These are phyloP conservation scores for Pandemis heparana DNA, from an alignment of 2,888 invertebrate species.

Conservation along the genomic window DNA sequence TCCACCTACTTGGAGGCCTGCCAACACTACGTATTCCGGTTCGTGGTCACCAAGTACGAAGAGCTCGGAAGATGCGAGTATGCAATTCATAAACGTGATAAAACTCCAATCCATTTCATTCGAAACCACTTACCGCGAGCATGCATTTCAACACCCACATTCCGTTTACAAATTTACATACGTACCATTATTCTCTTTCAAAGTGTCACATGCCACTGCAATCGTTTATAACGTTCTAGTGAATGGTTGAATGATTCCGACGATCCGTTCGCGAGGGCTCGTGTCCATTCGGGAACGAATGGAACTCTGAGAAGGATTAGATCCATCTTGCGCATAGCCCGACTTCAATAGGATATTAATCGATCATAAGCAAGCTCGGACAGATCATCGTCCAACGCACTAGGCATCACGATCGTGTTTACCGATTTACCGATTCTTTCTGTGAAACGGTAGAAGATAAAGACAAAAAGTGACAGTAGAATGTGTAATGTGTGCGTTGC, in stretches of 20 bases:
- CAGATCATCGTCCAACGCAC: too few species aligned
- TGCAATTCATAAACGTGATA: too few species aligned
- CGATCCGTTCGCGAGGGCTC: constrained; percentile 24
- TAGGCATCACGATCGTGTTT: too few species aligned
- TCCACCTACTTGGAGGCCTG: too few species aligned
- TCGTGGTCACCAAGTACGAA: too few species aligned
- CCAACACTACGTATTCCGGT: too few species aligned
- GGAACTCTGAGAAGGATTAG: constrained; percentile 25
- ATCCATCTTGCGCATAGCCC: constrained; percentile 4
- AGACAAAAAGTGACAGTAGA: too few species aligned
- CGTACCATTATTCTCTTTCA: background rate
- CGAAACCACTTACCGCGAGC: background rate
- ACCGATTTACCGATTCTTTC: too few species aligned
- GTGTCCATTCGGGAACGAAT: constrained; percentile 32
- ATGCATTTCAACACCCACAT: background rate
- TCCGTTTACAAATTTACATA: constrained; percentile 1
- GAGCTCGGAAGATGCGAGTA: too few species aligned
- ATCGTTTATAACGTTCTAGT: constrained; percentile 31
- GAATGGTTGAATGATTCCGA: constrained; percentile 34
- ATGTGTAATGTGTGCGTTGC: too few species aligned
- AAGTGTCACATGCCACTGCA: background rate
- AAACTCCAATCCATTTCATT: too few species aligned
- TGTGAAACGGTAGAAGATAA: too few species aligned
- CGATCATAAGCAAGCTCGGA: background rate
- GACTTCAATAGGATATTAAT: background rate